phyloP scores from a whole-genome alignment of 1,140 invertebrate genomes.

The Pseudomyrmex sp. region DNA sequence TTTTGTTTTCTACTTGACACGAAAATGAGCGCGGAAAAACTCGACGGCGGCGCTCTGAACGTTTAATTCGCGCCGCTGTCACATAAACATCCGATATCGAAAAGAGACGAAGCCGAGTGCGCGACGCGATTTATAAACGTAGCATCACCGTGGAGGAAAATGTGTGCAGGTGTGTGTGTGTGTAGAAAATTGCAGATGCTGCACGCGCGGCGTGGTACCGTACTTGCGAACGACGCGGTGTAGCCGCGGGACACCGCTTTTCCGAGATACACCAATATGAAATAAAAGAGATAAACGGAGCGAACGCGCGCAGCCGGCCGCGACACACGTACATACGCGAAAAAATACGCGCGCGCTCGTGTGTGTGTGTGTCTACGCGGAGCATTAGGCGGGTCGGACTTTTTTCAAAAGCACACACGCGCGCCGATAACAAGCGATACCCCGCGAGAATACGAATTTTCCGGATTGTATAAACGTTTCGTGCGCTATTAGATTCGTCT shows the following conservation, averaged over 20 bases:
- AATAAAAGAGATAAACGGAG: slow-evolving; percentile 64
- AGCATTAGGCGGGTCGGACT: slow-evolving; percentile 6
- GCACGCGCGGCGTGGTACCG: not conserved
- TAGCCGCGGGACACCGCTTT: slow-evolving; percentile 49
- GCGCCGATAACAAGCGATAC: slow-evolving; percentile 56
- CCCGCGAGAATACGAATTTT: slow-evolving; percentile 56
- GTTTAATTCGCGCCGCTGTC: slow-evolving; percentile 41
- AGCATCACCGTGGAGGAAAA: slow-evolving; percentile 29
- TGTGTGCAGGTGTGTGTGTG: slow-evolving; percentile 7
- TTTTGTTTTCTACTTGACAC: no score
- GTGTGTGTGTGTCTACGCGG: not conserved
- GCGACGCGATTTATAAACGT: slow-evolving; percentile 20
- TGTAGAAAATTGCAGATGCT: slow-evolving; percentile 61
- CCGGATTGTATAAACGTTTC: slow-evolving; percentile 27
- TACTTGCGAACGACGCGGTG: slow-evolving; percentile 30
- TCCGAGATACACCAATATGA: slow-evolving; percentile 49
- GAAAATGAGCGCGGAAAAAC: no score
- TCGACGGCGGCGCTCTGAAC: slow-evolving; percentile 30
- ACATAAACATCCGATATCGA: slow-evolving; percentile 51
- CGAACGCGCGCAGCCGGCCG: not conserved
- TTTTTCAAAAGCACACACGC: slow-evolving; percentile 11
- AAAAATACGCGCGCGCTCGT: not conserved
- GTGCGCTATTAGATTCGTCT: slow-evolving; percentile 50
- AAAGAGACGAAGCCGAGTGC: slow-evolving; percentile 35
- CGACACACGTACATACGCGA: not conserved